These are phyloP conservation scores for Drosophila sechellia DNA, from an alignment of 1,140 invertebrate species.

Conservation along the genomic window DNA sequence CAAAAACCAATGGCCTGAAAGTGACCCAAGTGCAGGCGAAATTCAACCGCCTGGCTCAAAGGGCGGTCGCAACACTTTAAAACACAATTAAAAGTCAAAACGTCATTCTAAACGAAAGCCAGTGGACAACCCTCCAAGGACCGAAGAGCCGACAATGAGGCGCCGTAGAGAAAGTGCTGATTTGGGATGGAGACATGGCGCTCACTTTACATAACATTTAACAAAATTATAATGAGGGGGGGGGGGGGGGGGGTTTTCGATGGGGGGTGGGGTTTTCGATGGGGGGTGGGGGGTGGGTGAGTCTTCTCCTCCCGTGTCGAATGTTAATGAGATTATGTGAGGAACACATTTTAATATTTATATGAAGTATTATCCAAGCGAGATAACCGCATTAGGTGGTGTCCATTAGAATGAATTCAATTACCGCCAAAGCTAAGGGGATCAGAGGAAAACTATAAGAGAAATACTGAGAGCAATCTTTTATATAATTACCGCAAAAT, in stretches of 20 bases:
- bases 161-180: conserved; percentile 33
- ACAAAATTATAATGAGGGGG: conserved; percentile 82
- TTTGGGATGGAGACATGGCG: conserved; percentile 42
- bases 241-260: too few relatives aligned
- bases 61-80: conserved; percentile 66
- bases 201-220: conserved; percentile 80
- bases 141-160: conserved; percentile 66
- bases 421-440: conserved; percentile 47
- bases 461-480: conserved; percentile 10
- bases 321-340: conserved; percentile 69
- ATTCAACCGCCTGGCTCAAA: conserved; percentile 1
- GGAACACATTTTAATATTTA: conserved; percentile 45
- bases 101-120: conserved; percentile 75
- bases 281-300: too few relatives aligned
- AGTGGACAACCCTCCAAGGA: conserved; percentile 70
- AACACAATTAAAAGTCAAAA: conserved; percentile 81
- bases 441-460: conserved; percentile 26
- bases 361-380: conserved; percentile 17
- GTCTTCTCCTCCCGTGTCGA: conserved; percentile 61
- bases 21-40: conserved; percentile 39
- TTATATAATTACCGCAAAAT: conserved; percentile 63
- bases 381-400: conserved; percentile 59
- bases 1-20: conserved; percentile 78
- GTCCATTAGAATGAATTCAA: conserved; percentile 75
- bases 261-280: too few relatives aligned